Conservation (phyloP, 2,113 vertebrate species). For the Chloroceryle aenea region DNA sequence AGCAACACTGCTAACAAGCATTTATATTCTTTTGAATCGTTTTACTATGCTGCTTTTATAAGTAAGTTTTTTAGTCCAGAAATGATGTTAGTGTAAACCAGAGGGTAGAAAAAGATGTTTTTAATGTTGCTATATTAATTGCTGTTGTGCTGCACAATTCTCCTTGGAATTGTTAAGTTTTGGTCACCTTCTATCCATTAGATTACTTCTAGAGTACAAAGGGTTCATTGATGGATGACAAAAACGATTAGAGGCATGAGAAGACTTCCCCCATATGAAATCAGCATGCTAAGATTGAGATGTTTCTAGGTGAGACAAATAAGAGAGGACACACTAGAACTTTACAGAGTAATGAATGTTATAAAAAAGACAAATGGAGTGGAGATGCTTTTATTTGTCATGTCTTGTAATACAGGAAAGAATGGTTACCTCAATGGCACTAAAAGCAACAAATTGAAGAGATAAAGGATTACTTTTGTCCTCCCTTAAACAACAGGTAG, state of each 20-base stretch:
- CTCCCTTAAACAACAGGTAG: not conserved
- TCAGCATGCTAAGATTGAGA: not conserved
- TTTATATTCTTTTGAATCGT: not conserved
- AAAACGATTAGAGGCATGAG: not conserved
- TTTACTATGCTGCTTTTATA: not conserved
- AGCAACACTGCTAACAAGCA: not conserved
- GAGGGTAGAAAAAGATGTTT: not conserved
- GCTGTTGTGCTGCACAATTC: not conserved
- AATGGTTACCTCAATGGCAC: not conserved
- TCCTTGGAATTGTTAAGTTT: not conserved
- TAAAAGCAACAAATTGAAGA: not conserved
- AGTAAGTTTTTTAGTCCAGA: not conserved
- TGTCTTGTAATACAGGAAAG: not conserved
- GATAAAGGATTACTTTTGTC: not conserved
- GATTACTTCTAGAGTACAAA: not conserved
- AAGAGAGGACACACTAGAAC: conserved; percentile 2
- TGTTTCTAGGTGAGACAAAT: conserved; percentile 41
- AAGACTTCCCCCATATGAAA: not conserved
- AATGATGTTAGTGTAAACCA: not conserved
- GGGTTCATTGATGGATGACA: not conserved
- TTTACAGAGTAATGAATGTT: not conserved
- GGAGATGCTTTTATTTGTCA: not conserved
- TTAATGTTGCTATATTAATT: not conserved
- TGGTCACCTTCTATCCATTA: not conserved
- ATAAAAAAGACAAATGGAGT: not conserved